These are phyloP conservation scores for Caenorhabditis remanei DNA, from an alignment of 1,140 invertebrate genomes.

Conservation along the genomic window DNA sequence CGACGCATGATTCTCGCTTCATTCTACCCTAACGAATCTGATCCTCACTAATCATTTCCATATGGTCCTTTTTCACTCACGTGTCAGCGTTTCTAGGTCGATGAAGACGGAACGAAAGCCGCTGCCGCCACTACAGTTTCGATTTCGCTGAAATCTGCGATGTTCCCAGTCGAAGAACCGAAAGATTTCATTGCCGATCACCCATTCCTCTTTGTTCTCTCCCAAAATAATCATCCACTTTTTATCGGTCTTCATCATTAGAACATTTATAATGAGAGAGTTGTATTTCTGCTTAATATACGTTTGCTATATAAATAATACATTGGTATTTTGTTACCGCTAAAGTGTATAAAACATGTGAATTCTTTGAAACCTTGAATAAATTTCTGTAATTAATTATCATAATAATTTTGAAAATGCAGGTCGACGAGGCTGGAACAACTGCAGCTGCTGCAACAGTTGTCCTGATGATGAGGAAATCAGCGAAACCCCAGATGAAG, in stretches of 20 bases:
- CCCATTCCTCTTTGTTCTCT: slow-evolving; percentile 55
- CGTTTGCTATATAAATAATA: too few relatives aligned
- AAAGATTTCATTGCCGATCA: slow-evolving; percentile 46
- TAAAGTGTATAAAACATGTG: background rate
- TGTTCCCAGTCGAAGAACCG: background rate
- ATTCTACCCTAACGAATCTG: too few relatives aligned
- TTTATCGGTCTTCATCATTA: slow-evolving; percentile 50
- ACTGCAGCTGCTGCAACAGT: background rate
- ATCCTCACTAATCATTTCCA: background rate
- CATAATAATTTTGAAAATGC: background rate
- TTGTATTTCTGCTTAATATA: background rate
- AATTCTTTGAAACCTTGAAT: slow-evolving; percentile 6
- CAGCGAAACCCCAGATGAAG: background rate
- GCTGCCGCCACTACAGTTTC: slow-evolving; percentile 37
- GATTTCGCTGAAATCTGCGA: background rate
- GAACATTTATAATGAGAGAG: slow-evolving; percentile 7
- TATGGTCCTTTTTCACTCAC: background rate
- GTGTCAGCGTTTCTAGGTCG: slow-evolving; percentile 29
- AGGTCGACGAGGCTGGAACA: slow-evolving; percentile 54
- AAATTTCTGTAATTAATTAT: background rate
- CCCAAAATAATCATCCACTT: slow-evolving; percentile 25
- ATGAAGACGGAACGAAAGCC: slow-evolving; percentile 54
- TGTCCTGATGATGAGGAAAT: background rate
- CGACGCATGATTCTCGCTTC: too few relatives aligned
- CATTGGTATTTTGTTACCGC: background rate